Evolutionary conservation across 2,888 invertebrate genomes (phyloP).

Genomic region (Cephus rjabovi): DNA sequence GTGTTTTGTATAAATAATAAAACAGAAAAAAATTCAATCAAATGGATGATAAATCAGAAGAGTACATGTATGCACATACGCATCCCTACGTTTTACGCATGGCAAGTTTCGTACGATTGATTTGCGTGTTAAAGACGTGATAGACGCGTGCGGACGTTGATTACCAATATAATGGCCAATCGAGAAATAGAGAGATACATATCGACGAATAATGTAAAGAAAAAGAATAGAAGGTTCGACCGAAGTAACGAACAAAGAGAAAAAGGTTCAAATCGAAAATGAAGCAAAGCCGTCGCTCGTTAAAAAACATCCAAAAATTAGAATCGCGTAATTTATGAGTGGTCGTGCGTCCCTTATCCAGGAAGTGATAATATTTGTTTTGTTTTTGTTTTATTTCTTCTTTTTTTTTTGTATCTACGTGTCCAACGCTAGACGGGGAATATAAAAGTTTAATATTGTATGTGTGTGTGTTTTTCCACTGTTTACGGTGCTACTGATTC

Average conservation of each 20-base stretch:
- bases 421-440: background rate
- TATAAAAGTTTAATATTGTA: background rate
- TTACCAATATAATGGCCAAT: background rate
- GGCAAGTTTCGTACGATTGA: no score
- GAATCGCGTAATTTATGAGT: background rate
- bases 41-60: background rate
- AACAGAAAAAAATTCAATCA: background rate
- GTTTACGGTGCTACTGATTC: background rate
- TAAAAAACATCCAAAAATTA: background rate
- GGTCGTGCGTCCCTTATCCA: background rate
- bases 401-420: background rate
- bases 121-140: background rate
- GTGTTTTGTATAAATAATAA: background rate
- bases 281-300: background rate
- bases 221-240: background rate
- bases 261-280: background rate
- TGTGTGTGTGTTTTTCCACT: background rate
- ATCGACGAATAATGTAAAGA: background rate
- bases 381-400: constrained; percentile 2
- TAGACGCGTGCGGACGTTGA: background rate
- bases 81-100: background rate
- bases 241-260: background rate
- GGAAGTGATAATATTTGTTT: constrained; percentile 1
- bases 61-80: background rate
- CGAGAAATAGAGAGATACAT: background rate